phyloP scores from a whole-genome alignment of 1,140 invertebrate species.

The Drosophila pruinosa region DNA sequence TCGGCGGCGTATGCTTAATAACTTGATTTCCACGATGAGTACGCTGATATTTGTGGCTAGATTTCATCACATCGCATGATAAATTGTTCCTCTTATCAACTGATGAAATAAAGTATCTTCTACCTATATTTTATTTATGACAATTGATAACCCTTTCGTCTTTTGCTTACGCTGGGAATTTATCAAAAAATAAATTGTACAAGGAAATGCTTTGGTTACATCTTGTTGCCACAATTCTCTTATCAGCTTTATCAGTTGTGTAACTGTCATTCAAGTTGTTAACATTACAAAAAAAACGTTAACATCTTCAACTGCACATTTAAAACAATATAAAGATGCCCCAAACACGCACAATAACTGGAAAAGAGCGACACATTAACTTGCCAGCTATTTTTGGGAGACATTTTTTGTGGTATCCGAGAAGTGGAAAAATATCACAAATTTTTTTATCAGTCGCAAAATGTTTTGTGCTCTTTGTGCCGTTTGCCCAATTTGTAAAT shows the following conservation, averaged over 20 bases:
- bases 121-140: constrained; percentile 15
- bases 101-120: constrained; percentile 7
- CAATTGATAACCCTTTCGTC: constrained; percentile 11
- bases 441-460: constrained; percentile 20
- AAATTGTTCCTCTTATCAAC: constrained; percentile 10
- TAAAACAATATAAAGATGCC: not conserved
- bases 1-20: constrained; percentile 27
- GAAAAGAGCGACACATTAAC: not conserved
- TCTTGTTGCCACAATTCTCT: constrained; percentile 29
- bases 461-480: constrained; percentile 4
- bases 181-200: constrained; percentile 24
- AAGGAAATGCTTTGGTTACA: constrained; percentile 23
- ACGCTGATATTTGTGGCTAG: not conserved
- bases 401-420: constrained; percentile 22
- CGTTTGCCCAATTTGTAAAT: constrained; percentile 8
- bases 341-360: not conserved
- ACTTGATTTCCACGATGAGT: not conserved
- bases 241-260: constrained; percentile 45
- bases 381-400: not conserved
- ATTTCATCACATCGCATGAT: not conserved
- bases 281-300: not conserved
- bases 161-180: constrained; percentile 13
- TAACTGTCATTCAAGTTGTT: constrained; percentile 1
- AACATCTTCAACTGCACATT: not conserved
- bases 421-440: constrained; percentile 30